Base-by-base conservation (phyloP, 2,113 vertebrate species). In the mouse (Mus musculus) region DNA sequence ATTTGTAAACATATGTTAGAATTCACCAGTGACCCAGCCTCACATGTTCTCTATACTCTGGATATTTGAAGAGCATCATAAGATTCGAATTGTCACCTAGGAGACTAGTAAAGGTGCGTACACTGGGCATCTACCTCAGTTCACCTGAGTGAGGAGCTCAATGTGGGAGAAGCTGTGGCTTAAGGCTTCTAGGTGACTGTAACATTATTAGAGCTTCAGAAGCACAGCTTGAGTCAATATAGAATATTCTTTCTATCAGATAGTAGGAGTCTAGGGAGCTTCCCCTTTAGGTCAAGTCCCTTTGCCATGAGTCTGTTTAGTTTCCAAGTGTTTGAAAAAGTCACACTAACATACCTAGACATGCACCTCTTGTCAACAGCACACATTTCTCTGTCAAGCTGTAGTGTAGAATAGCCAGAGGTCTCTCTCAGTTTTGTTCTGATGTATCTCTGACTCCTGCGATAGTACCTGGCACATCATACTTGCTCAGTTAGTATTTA, bases 401-500 rank as follows among this genome's bases (percentile, higher is more conserved):
- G 11, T 85, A 4, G 26, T 65, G 36, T 17, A 46, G 82, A 65
- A 49, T 39, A 67, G 4, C 59, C 42, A 17, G 88, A 19, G 36
- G 9, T 3, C 67, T 67, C 52, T 76, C 20, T 87, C 71, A 88
- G 59, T 72, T 92, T 75, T 88, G 7, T 82, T 89, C 7, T 11
- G 10, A 69, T 52, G 42, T 0, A 69, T 63, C 72, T 89, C 17
- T 75, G 59, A 22, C 3, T 86, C 52, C 9, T 81, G 59, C 20
- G 26, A 39, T 28, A 65, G 72, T 89, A 13, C 8, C 61, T 93
- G 87, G 59, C 33, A 75, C 28, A 59, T 24, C 52, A 12, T 56
- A 86, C 26, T 28, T 65, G 10, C 42, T 89, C 24, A 84, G 7
- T 89, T 90, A 85, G 61, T 92, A 72, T 93, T 72, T 92, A 76